A percentile compares a stretch with the other conserved stretches of the same genome.
Evolutionary conservation across 2,113 vertebrate genomes (phyloP).

Genomic region (Stomatorhinus ivindoensis): DNA sequence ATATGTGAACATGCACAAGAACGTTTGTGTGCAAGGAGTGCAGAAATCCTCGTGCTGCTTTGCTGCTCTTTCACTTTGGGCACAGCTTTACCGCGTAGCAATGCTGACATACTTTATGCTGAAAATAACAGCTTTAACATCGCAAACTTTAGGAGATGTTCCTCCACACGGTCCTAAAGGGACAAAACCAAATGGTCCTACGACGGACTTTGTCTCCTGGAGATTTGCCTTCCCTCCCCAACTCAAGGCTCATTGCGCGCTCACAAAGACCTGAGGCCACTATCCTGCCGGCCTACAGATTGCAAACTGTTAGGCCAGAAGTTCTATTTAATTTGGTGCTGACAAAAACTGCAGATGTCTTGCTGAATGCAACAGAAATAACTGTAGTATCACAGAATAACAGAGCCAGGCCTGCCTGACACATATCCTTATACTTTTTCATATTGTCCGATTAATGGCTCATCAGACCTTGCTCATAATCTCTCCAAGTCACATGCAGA

Average conservation of each 20-base stretch:
- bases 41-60: neutral
- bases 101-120: neutral
- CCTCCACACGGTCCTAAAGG: neutral
- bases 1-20: neutral
- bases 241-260: neutral
- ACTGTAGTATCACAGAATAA: neutral
- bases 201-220: neutral
- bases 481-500: neutral
- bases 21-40: neutral
- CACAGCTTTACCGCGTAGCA: neutral
- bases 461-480: neutral
- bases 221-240: neutral
- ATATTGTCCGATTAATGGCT: neutral
- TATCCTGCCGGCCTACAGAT: neutral
- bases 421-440: neutral
- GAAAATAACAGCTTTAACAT: neutral
- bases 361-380: neutral
- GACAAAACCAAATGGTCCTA: neutral
- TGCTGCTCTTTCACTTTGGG: neutral
- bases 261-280: neutral
- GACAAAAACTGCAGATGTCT: neutral
- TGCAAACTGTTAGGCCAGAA: neutral
- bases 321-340: neutral
- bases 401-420: neutral
- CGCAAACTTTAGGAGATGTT: neutral